Percentiles rank a stretch among this genome's conserved stretches.
Evolutionary conservation across 2,888 invertebrate species (phyloP).

Genomic region (Macrosiphum euphorbiae): DNA sequence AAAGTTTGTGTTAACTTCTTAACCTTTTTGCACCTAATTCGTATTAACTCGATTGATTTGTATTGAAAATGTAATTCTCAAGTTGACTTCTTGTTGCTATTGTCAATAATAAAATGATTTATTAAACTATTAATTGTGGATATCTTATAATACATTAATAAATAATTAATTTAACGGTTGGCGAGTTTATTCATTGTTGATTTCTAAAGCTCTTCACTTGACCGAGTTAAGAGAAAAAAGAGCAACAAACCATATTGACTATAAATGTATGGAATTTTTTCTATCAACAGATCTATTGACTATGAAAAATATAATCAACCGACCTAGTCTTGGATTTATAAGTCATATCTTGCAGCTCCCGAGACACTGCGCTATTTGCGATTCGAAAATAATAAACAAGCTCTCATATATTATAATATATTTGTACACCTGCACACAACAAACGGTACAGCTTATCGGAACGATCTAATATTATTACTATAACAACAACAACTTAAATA

Average conservation of each 20-base stretch:
- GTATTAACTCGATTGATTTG: not conserved
- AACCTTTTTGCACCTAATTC: not conserved
- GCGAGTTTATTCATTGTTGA: not conserved
- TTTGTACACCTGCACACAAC: not conserved
- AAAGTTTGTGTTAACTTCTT: not conserved
- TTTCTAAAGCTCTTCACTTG: not conserved
- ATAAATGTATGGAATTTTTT: not conserved
- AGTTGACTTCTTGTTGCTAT: not conserved
- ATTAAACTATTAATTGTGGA: not conserved
- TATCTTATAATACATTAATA: not conserved
- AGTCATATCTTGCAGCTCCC: not conserved
- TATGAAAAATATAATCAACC: not conserved
- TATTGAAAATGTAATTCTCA: not conserved
- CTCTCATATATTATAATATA: not conserved
- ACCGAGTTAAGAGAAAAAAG: not conserved
- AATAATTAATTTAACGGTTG: not conserved
- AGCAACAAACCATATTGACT: not conserved
- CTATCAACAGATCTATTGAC: not conserved
- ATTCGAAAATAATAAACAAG: not conserved
- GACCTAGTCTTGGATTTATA: not conserved
- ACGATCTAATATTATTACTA: not conserved
- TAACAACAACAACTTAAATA: not conserved
- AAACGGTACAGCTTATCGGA: not conserved
- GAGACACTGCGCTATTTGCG: not conserved
- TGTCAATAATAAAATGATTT: not conserved